phyloP scores from a whole-genome alignment of 2,113 vertebrate genomes.

The Neolamprologus toae region DNA sequence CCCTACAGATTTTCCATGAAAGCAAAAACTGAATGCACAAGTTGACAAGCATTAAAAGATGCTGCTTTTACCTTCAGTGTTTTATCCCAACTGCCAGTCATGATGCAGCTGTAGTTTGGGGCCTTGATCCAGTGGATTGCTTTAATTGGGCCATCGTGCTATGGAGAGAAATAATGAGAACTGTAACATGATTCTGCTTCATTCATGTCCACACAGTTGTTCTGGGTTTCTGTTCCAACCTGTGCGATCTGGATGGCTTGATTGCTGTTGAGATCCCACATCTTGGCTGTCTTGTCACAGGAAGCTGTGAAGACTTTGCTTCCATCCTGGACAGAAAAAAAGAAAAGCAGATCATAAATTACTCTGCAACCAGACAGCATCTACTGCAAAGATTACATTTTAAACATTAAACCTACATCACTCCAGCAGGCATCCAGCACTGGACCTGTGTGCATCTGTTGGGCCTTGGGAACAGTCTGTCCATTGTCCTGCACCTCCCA shows the following conservation, averaged over 20 bases:
- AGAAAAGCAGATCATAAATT: neutral
- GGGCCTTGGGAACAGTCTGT: conserved; percentile 97
- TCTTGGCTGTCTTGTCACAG: conserved; percentile 98
- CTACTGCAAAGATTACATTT: neutral
- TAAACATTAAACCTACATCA: conserved; percentile 75
- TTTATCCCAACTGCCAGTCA: conserved; percentile 99
- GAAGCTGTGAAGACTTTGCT: conserved; percentile 98
- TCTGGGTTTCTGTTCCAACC: conserved; percentile 55
- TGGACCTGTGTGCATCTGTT: conserved; percentile 97
- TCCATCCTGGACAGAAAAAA: conserved; percentile 78
- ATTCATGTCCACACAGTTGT: neutral
- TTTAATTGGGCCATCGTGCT: conserved; percentile 97
- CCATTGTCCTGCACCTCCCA: conserved; percentile 99
- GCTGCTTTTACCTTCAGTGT: conserved; percentile 82
- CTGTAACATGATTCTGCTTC: neutral
- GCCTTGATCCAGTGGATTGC: conserved; percentile 98
- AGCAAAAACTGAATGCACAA: neutral
- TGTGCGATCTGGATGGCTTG: conserved; percentile 98
- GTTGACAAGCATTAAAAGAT: neutral
- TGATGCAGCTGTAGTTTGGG: conserved; percentile 94
- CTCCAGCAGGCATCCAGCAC: conserved; percentile 96
- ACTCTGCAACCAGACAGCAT: neutral
- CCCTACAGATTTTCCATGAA: neutral
- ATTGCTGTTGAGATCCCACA: conserved; percentile 99
- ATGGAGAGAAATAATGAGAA: neutral